Evolutionary conservation across 2,888 invertebrate genomes (phyloP).

Genomic region (Eristalis pertinax): DNA sequence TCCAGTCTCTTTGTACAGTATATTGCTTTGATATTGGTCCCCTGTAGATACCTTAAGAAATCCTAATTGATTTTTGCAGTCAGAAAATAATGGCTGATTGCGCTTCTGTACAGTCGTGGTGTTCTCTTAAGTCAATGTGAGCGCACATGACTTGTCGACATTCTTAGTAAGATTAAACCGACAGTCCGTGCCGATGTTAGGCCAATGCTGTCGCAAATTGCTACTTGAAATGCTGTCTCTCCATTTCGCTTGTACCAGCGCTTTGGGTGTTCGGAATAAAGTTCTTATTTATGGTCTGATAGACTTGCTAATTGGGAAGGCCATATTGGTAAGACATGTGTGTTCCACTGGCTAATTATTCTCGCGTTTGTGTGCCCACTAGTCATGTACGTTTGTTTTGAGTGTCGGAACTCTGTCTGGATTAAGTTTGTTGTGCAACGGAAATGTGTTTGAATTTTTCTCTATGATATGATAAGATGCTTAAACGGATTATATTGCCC

Average conservation of each 20-base stretch:
- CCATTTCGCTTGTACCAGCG: conserved; percentile 5
- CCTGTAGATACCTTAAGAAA: conserved; percentile 41
- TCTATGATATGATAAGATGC: conserved; percentile 9
- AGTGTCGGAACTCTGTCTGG: conserved; percentile 1
- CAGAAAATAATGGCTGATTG: conserved; percentile 67
- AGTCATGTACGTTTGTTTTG: neutral
- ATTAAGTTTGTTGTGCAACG: conserved; percentile 46
- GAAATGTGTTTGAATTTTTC: conserved; percentile 56
- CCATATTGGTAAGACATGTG: conserved; percentile 62
- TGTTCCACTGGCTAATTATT: conserved; percentile 68
- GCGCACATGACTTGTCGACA: conserved; percentile 57
- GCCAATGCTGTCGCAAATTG: conserved; percentile 67
- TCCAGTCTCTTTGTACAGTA: conserved; percentile 14
- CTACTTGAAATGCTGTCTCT: conserved; percentile 49
- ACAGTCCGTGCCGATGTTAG: conserved; percentile 48
- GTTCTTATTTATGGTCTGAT: conserved; percentile 70
- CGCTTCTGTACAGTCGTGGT: conserved; percentile 14
- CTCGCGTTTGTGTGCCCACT: conserved; percentile 29
- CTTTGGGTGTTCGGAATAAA: conserved; percentile 69
- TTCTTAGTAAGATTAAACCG: conserved; percentile 59
- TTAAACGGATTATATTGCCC: conserved; percentile 3
- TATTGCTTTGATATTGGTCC: conserved; percentile 35
- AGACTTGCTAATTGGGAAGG: conserved; percentile 69
- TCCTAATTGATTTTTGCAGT: conserved; percentile 71
- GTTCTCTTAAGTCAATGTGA: conserved; percentile 26